These are phyloP conservation scores for Sesamia inferens DNA, from an alignment of 2,888 invertebrate genomes.

Conservation along the genomic window DNA sequence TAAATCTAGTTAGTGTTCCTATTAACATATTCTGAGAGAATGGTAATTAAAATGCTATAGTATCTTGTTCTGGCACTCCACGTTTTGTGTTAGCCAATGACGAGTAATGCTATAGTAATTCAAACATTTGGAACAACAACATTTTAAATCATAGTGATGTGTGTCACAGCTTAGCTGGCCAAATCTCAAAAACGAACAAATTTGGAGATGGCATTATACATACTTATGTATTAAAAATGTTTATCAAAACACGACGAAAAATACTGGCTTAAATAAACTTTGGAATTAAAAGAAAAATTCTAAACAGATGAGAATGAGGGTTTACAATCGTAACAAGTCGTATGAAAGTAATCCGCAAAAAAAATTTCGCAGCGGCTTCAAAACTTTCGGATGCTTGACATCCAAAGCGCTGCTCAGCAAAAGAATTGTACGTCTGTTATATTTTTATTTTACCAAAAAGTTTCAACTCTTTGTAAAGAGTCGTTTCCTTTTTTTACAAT, in stretches of 20 bases:
- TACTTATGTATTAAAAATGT: neutral
- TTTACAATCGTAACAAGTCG: conserved; percentile 55
- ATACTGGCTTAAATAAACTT: conserved; percentile 28
- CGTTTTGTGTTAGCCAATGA: no score
- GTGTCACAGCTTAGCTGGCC: no score
- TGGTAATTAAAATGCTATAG: no score
- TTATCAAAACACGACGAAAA: conserved; percentile 9
- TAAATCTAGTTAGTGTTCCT: no score
- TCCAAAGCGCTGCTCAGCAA: conserved; percentile 28
- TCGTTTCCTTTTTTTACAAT: neutral
- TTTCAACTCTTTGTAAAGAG: conserved; percentile 3
- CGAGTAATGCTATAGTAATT: no score
- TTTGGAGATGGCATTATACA: neutral
- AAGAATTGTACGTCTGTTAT: conserved; percentile 23
- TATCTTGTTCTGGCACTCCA: no score
- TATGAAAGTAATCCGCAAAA: conserved; percentile 59
- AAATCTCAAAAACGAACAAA: no score
- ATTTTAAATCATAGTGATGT: no score
- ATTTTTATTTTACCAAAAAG: neutral
- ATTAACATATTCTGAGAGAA: no score
- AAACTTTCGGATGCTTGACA: conserved; percentile 50
- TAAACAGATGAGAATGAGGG: conserved; percentile 43
- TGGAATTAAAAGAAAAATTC: conserved; percentile 32
- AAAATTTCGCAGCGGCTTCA: conserved; percentile 46
- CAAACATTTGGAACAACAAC: no score